Evolutionary conservation across 1,140 invertebrate species (phyloP), one percentile per base, ranked within the genome.

Genomic region (Matsumurasca onukii): DNA sequence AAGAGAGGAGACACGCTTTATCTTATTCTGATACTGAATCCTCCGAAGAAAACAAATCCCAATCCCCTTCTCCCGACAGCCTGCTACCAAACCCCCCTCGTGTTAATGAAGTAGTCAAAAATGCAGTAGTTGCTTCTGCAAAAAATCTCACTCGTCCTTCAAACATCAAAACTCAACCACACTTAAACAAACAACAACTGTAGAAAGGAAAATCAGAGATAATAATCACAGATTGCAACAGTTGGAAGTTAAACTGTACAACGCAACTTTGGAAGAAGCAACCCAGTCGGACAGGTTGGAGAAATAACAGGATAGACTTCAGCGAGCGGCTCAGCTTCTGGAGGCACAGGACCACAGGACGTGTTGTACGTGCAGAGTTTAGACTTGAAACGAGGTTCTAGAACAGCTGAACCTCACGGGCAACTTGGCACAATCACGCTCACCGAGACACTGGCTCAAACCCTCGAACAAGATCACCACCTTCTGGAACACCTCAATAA

Each of bases 231-330:
- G 34, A 5, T 29, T 59, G 55, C 55, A 59, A 27, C 31, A 65
- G 34, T 25, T 65, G 34, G 62, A 65, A 27, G 27, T 39, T 3
- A 65, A 45, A 25, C 24, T 65, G n/a, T 65, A 65, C 34, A 65
- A 31, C 30, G 39, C 62, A 13, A 39, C 45, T 15, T 24, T 65
- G 31, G 62, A 65, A 48, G 34, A 65, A 12, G 62, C 34, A 25
- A 27, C 48, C 34, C 2, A 45, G 24, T 20, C 31, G 9, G 62
- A 65, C 13, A 45, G 31, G 27, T 12, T 65, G 62, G 62, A 65
- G 22, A 45, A 15, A 17, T 3, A 27, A 45, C 9, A 45, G 31
- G 17, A 48, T 3, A 17, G 62, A 13, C 22, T 65, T 20, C 17
- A 48, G 9, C 27, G 62, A 48, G 62, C 62, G 9, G 39, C 62